Evolutionary conservation across 2,888 invertebrate species (phyloP).

Genomic region (Dysmachus trigonus): DNA sequence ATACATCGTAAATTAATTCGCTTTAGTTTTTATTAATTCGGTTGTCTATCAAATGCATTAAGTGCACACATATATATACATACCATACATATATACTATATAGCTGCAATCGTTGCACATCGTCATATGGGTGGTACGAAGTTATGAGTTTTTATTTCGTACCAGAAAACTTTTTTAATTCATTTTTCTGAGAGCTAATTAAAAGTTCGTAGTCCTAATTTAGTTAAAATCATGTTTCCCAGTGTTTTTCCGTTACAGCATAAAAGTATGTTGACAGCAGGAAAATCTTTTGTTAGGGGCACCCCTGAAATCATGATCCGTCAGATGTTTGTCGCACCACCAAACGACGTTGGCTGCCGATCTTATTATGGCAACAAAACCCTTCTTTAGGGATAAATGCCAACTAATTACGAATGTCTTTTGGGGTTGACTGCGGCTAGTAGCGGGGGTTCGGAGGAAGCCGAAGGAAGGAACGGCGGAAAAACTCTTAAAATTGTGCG

Average conservation of each 20-base stretch:
- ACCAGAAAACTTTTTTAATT: neutral
- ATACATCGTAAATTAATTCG: too few species aligned
- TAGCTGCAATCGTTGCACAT: neutral
- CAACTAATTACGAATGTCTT: neutral
- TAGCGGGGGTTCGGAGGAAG: neutral
- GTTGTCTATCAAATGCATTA: neutral
- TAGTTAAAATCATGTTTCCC: neutral
- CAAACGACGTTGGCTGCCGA: neutral
- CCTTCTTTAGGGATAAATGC: neutral
- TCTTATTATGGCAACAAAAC: neutral
- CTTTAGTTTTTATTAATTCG: too few species aligned
- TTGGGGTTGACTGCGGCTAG: neutral
- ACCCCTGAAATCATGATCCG: neutral
- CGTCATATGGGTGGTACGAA: neutral
- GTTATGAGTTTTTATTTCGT: neutral
- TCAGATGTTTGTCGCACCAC: neutral
- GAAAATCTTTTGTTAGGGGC: neutral
- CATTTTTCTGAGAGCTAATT: neutral
- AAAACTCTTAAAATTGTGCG: conserved; percentile 10
- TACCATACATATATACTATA: neutral
- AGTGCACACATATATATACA: neutral
- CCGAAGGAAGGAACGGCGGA: neutral
- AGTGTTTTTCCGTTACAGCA: neutral
- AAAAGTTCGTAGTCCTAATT: neutral
- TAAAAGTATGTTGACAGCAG: neutral